A percentile compares a stretch with the other conserved stretches of the same genome.
Evolutionary conservation across 92 coral and sea anemone species (phyloP).

Genomic region (Meandrina meandrites): DNA sequence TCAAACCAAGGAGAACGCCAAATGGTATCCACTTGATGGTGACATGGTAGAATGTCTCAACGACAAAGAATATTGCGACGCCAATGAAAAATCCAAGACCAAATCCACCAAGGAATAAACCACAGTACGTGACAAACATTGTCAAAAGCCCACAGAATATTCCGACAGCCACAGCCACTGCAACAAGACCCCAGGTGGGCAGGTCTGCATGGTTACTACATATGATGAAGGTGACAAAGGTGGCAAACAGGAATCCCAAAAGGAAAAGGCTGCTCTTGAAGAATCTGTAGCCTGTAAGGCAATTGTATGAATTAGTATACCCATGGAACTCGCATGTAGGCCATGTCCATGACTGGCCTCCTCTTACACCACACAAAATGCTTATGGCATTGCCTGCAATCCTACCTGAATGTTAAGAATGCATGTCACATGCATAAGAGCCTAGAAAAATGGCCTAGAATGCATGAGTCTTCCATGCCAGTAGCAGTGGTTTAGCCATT

Average conservation of each 20-base stretch:
- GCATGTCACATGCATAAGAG: too few species aligned
- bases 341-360: too few species aligned
- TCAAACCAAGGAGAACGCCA: slow-evolving; percentile 82
- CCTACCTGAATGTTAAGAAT: too few species aligned
- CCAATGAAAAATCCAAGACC: slow-evolving; percentile 90
- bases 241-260: slow-evolving; percentile 82
- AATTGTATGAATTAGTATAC: not conserved
- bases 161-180: slow-evolving; percentile 89
- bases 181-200: slow-evolving; percentile 79
- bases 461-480: too few species aligned
- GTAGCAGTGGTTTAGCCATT: too few species aligned
- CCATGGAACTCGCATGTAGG: too few species aligned
- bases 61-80: slow-evolving; percentile 64
- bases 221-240: slow-evolving; percentile 85
- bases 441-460: too few species aligned
- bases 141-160: slow-evolving; percentile 90
- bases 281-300: slow-evolving; percentile 81
- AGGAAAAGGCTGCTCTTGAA: slow-evolving; percentile 85
- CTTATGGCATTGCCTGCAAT: too few species aligned
- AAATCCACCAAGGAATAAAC: slow-evolving; percentile 91
- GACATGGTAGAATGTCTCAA: slow-evolving; percentile 70
- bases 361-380: too few species aligned
- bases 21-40: slow-evolving; percentile 88
- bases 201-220: slow-evolving; percentile 79
- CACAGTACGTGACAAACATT: slow-evolving; percentile 85